Evolutionary conservation across 64 coral and sea anemone species (phyloP).

Genomic region (Porites australiensis): DNA sequence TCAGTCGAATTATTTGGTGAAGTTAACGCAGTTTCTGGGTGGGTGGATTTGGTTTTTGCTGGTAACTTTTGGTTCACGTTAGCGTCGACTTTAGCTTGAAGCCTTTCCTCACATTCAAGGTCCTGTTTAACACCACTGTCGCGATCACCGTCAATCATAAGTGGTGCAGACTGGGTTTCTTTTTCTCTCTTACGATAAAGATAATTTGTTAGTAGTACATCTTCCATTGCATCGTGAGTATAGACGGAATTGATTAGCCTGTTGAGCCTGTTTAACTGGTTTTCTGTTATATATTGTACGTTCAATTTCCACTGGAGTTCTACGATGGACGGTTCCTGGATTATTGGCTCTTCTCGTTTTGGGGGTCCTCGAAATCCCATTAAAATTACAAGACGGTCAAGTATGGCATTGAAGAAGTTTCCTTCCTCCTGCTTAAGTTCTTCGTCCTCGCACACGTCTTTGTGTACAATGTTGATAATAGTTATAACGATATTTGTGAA

Average conservation of each 20-base stretch:
- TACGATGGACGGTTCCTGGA: not conserved
- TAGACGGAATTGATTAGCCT: not conserved
- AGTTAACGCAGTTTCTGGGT: not conserved
- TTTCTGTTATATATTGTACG: slow-evolving; percentile 2
- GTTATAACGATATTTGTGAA: slow-evolving; percentile 28
- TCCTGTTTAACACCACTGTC: not conserved
- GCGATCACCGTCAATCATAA: not conserved
- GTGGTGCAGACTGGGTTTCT: not conserved
- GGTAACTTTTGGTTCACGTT: not conserved
- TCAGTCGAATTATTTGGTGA: not conserved
- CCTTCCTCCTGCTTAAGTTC: not conserved
- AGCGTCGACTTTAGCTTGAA: too few relatives aligned
- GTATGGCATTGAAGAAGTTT: not conserved
- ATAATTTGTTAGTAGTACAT: not conserved
- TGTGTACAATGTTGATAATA: slow-evolving; percentile 21
- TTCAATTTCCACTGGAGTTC: slow-evolving; percentile 28
- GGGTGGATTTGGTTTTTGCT: not conserved
- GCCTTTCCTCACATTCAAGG: not conserved
- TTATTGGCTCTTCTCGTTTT: not conserved
- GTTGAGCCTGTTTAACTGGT: not conserved
- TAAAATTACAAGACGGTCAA: not conserved
- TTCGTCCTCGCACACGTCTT: not conserved
- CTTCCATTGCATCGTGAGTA: slow-evolving; percentile 7
- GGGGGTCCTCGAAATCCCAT: not conserved
- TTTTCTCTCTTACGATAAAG: not conserved